Base-by-base conservation (phyloP, 2,797 vertebrate genomes). In the Sus cebifrons region DNA sequence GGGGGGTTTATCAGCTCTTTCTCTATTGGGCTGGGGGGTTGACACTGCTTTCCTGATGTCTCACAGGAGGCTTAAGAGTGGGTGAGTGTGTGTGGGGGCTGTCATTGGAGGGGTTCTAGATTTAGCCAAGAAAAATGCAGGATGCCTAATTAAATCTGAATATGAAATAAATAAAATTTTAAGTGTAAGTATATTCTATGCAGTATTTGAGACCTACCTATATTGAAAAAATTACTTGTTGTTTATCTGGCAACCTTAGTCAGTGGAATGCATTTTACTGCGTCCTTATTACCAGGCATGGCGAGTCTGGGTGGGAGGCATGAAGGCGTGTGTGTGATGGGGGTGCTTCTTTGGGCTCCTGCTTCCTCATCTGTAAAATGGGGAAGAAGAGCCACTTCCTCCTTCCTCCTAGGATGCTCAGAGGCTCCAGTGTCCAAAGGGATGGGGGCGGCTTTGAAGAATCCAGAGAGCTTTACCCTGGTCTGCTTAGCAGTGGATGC, bases 71-170 rank as follows among this genome's bases (percentile, higher is more conserved):
- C 29, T 94, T 67, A 1, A 52, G 6, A 20, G 21, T 58, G 20
- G 77, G 60, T 32, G 36, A 62, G 8, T 56, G 27, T 17, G 52
- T 81, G 36, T 27, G 54, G 4, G 5, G 16, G 13, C 5, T 8
- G 29, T 44, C 40, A 21, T 12, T 16, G 16, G 49, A 85, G 73
- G 18, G 12, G 2, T 54, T 77, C 65, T 64, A 79, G 68, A 78
- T 75, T 87, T 78, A 91, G 32, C 36, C n/a, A 52, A 49, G 49
- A 64, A 67, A 74, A 49, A 71, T 71, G 32, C 5, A 77, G 36
- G 67, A 73, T 23, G 32, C 54, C 32, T 58, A 17, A 62, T 77
- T 77, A 90, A 70, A 87, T 82, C 44, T 92, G 91, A 93, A 89
- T 86, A 62, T 16, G 62, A 86, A 85, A 71, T 6, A 36, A 73